Evolutionary conservation across 2,888 invertebrate species (phyloP).

Genomic region (Acrocyrtus sp.): DNA sequence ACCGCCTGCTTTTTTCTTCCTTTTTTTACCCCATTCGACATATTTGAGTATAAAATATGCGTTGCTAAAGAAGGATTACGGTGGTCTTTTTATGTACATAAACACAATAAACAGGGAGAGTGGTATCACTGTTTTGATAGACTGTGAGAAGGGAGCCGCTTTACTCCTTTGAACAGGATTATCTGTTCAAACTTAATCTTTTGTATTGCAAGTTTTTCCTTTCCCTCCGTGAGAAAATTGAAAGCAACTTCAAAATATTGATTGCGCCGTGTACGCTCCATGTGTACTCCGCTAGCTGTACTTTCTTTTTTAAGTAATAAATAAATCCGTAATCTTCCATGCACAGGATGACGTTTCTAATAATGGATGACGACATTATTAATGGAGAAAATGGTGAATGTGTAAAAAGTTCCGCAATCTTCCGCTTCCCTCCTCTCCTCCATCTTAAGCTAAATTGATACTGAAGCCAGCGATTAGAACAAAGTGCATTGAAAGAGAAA

Average conservation of each 20-base stretch:
- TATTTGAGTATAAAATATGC: neutral
- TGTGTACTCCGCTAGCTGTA: no score
- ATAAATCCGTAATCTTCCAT: neutral
- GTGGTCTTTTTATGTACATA: no score
- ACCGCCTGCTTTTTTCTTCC: neutral
- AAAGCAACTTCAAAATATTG: neutral
- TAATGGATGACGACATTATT: neutral
- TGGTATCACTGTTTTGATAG: no score
- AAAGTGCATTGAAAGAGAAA: no score
- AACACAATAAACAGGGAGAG: no score
- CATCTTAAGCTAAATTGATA: no score
- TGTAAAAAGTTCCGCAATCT: no score
- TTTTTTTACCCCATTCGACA: no score
- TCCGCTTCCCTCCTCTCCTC: no score
- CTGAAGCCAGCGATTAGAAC: no score
- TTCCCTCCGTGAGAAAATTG: neutral
- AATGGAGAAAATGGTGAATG: neutral
- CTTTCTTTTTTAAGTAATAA: neutral
- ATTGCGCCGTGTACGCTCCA: no score
- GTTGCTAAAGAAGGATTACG: neutral
- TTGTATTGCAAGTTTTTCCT: no score
- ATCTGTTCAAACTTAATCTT: neutral
- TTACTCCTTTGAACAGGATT: neutral
- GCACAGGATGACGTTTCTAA: neutral
- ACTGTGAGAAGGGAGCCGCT: neutral